These are phyloP conservation scores for Hetaerina americana DNA, from an alignment of 1,140 invertebrate species.

Conservation along the genomic window DNA sequence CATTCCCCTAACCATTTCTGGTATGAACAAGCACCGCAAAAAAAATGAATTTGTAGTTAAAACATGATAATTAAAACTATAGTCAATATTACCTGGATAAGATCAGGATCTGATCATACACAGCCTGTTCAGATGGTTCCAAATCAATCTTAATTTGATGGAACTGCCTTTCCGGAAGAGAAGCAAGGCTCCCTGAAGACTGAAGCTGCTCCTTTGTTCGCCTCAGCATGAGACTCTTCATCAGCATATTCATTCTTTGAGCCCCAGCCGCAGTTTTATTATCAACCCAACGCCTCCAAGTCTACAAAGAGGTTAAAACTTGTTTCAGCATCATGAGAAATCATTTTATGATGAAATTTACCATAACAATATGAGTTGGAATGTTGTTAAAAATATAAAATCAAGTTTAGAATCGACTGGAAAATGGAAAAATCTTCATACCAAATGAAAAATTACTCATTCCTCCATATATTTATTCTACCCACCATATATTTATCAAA, in stretches of 20 bases:
- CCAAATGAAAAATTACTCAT: too few species aligned
- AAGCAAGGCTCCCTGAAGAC: conserved; percentile 37
- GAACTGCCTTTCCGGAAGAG: conserved; percentile 48
- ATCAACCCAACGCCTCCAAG: conserved; percentile 52
- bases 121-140: conserved; percentile 52
- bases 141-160: conserved; percentile 44
- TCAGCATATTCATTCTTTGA: conserved; percentile 58
- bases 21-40: too few species aligned
- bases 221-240: conserved; percentile 68
- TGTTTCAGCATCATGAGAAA: too few species aligned
- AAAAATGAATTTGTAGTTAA: not conserved
- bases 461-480: too few species aligned
- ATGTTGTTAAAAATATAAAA: not conserved
- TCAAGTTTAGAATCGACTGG: not conserved
- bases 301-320: too few species aligned
- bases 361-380: conserved; percentile 43
- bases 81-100: conserved; percentile 16
- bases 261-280: conserved; percentile 57
- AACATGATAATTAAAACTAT: too few species aligned
- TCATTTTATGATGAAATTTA: conserved; percentile 37
- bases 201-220: conserved; percentile 70
- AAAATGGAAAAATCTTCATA: too few species aligned
- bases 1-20: too few species aligned
- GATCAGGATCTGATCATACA: conserved; percentile 54
- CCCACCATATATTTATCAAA: too few species aligned